Base-by-base conservation (phyloP, 2,113 vertebrate genomes). In the Austrofundulus limnaeus region DNA sequence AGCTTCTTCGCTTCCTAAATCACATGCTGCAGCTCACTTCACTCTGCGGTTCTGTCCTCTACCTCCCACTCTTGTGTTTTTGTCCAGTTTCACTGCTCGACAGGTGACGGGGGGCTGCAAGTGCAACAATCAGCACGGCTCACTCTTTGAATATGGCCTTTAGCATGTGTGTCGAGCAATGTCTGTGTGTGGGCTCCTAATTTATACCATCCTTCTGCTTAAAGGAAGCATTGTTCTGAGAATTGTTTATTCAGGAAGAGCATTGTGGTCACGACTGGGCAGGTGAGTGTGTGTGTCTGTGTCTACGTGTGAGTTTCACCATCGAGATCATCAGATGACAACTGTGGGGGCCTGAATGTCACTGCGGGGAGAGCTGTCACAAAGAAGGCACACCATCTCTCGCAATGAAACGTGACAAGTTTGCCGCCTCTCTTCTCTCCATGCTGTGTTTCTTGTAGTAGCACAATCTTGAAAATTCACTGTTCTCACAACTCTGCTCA, bases 1-100 rank as follows among this genome's bases (percentile, higher is more conserved):
- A 83, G 81, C 70, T 70, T 10, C 66, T 84, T 84, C 76, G 79
- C 85, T 83, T 85, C 72, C 80, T 79, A 53, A 77, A 72, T 84
- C 81, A 80, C 64, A 4, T 52, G 45, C 51, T 48, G 16, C 54
- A 50, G 66, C 70, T 66, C n/a, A n/a, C n/a, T n/a, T 23, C 10
- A 5, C 45, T 69, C 34, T 58, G 17, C 23, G n/a, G 63, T 72
- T 67, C 48, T 58, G 66, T 60, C 58, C 74, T 73, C 61, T 58
- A 21, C 72, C 70, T 81, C 77, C 81, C 58, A 78, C 71, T 78
- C 50, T 66, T 66, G 61, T 66, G 61, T 61, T 70, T 61, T 70
- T 51, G 62, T 57, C 58, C 60, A 52, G 47, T 75, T 77, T 72
- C 57, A 60, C 17, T 20, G 37, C 54, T 46, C 11, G n/a, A 54